Conservation (phyloP, 2,888 invertebrate species). For the Pantelozetes paolii region DNA sequence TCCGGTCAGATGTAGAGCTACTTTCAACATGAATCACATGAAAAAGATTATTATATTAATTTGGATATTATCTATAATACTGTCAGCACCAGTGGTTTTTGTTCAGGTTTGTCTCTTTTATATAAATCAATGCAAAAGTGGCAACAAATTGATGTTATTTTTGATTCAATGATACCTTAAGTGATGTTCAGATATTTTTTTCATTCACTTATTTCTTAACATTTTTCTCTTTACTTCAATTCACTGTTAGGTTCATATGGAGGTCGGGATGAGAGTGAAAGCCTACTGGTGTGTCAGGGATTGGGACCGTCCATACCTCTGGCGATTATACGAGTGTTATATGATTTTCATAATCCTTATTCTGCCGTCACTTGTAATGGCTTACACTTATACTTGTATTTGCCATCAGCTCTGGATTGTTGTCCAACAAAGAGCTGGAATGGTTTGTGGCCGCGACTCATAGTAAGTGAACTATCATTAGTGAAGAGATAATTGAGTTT, state of each 20-base stretch:
- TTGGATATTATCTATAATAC: conserved; percentile 61
- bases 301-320: conserved; percentile 57
- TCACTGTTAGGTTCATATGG: conserved; percentile 54
- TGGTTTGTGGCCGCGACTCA: conserved; percentile 55
- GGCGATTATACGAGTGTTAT: conserved; percentile 62
- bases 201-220: neutral
- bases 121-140: no score
- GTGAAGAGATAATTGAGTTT: no score
- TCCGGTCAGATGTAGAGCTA: conserved; percentile 65
- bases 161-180: no score
- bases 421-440: conserved; percentile 59
- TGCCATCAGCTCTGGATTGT: conserved; percentile 64
- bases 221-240: neutral
- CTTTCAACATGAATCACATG: conserved; percentile 65
- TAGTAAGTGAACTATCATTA: conserved; percentile 25
- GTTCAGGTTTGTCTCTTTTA: conserved; percentile 61
- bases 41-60: conserved; percentile 60
- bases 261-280: conserved; percentile 53
- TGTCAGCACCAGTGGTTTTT: conserved; percentile 62
- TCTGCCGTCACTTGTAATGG: conserved; percentile 63
- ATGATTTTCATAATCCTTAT: conserved; percentile 63
- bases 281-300: conserved; percentile 62
- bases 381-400: conserved; percentile 63
- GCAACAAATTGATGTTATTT: no score
- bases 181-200: no score